Conservation (phyloP, 2,113 vertebrate genomes). For the Tringa solitaria region DNA sequence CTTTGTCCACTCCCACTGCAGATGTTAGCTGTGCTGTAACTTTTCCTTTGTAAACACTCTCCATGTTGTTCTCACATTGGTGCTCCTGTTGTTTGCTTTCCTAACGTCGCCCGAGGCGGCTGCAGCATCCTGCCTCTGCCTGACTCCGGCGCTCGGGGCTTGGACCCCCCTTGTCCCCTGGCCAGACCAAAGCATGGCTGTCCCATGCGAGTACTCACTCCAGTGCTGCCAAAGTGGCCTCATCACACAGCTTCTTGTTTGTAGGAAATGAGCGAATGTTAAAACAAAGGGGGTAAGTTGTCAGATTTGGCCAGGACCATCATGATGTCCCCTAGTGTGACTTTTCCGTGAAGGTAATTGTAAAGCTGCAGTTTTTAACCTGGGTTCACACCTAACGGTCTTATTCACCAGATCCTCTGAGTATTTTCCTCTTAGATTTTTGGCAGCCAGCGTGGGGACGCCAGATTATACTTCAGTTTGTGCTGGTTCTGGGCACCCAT, state of each 20-base stretch:
- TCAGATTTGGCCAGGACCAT: background rate
- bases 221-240: too few relatives aligned
- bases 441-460: background rate
- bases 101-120: background rate
- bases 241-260: background rate
- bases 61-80: background rate
- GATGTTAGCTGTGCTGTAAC: background rate
- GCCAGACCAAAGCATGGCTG: too few relatives aligned
- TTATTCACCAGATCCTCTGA: background rate
- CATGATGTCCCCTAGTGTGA: background rate
- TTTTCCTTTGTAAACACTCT: background rate
- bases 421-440: background rate
- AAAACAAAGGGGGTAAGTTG: background rate
- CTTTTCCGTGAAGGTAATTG: background rate
- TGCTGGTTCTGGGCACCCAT: background rate
- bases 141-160: background rate
- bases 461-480: background rate
- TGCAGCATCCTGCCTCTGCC: background rate
- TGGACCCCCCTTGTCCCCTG: too few relatives aligned
- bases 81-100: background rate
- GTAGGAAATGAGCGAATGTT: background rate
- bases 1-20: background rate
- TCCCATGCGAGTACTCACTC: background rate
- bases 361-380: background rate
- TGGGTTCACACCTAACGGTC: background rate